phyloP scores from a whole-genome alignment of 2,888 invertebrate genomes.

The Eristalis intricaria region DNA sequence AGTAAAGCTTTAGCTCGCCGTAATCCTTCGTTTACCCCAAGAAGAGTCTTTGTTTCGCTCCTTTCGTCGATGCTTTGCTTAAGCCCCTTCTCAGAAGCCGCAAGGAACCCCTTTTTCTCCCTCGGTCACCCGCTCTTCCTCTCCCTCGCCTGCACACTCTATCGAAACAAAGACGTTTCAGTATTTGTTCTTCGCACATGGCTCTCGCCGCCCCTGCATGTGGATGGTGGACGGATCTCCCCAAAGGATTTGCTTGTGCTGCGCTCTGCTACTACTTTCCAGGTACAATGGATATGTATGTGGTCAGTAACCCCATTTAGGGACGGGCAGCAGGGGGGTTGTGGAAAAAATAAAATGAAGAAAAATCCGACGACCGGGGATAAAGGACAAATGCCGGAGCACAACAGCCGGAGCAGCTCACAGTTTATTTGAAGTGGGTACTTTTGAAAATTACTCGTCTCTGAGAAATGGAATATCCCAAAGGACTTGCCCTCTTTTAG shows the following conservation, averaged over 20 bases:
- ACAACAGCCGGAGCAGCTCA: conserved; percentile 41
- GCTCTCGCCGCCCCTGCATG: conserved; percentile 20
- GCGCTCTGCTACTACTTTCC: not conserved
- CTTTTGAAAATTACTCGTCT: conserved; percentile 57
- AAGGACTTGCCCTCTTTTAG: conserved; percentile 35
- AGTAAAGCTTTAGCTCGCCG: conserved; percentile 37
- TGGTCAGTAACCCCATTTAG: conserved; percentile 66
- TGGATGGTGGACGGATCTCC: conserved; percentile 45
- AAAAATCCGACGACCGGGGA: conserved; percentile 17
- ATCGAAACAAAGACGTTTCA: conserved; percentile 59
- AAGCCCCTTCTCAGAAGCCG: not conserved
- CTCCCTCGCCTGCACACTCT: not conserved
- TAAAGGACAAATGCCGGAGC: conserved; percentile 44
- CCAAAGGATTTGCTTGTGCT: conserved; percentile 52
- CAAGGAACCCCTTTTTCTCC: not conserved
- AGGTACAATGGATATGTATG: conserved; percentile 59
- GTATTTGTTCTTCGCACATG: conserved; percentile 53
- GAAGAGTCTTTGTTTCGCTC: not conserved
- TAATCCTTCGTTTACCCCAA: conserved; percentile 45
- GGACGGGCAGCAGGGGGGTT: conserved; percentile 13
- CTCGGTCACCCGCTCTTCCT: not conserved
- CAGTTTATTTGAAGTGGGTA: conserved; percentile 67
- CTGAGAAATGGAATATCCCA: conserved; percentile 61
- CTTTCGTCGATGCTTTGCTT: not conserved
- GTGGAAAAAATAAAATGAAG: conserved; percentile 19